Base-by-base conservation (phyloP, 1,140 invertebrate species). In the Protaetia brevitarsis region DNA sequence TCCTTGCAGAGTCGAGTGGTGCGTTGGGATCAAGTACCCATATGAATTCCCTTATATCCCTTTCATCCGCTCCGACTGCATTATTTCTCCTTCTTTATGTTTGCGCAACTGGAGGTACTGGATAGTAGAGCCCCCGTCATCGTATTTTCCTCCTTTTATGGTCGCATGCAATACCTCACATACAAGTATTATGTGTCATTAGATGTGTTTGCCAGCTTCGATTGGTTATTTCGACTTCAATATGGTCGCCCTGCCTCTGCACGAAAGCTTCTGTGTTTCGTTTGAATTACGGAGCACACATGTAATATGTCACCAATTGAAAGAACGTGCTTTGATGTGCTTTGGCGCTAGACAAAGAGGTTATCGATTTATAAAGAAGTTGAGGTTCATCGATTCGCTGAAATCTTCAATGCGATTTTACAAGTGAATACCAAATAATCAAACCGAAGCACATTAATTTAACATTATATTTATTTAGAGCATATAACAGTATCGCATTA, bases 11-110 rank as follows among this genome's bases (percentile, higher is more conserved):
- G 65, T 69, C 61, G 68, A 65, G 63, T 63, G 63, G 29, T 64
- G 63, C 62, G 66, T 69, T 67, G 11, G 23, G 61, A 66, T 66
- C 65, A 66, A 66, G 65, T 66, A 56, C 58, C 45, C 59, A 51
- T 51, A 60, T 61, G 27, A 51, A 23, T 51, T 51, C 41, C 41
- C 41, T 51, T 51, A 51, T 51, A 51, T 51, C 26, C 36, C 34
- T 28, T 51, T 41, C 23, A 45, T 66, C 45, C 30, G 31, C 36
- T 31, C 57, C 13, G 41, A 51, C 41, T 51, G 41, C 19, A 51
- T 51, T 41, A 30, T 56, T 61, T 59, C 30, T 31, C 23, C 11
- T 60, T 66, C 37, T 62, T 66, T 57, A 51, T 37, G 26, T 57
- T 56, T 30, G 41, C 56, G 28, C 58, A 19, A 51, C 34, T 51